These are phyloP conservation scores for Macrotrachela quadricornifera DNA, from an alignment of 1,140 invertebrate species.

Conservation along the genomic window DNA sequence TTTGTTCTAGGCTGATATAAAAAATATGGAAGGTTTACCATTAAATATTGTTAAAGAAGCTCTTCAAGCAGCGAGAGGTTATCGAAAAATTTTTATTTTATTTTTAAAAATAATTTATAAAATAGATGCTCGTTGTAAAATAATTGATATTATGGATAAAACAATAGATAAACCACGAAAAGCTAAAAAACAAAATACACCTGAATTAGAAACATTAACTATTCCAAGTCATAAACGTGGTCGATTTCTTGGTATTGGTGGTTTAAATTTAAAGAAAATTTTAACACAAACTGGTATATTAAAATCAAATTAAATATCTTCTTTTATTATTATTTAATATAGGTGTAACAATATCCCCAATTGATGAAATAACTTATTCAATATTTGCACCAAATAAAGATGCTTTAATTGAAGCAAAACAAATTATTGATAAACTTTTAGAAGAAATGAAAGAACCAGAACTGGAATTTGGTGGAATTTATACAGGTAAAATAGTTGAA, in stretches of 20 bases:
- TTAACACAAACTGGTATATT: constrained; percentile 55
- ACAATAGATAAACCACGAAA: constrained; percentile 44
- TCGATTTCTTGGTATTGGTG: constrained; percentile 60
- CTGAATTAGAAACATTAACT: constrained; percentile 55
- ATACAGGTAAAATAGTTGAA: constrained; percentile 68
- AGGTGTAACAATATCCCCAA: constrained; percentile 40
- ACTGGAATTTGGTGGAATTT: constrained; percentile 78
- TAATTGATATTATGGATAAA: constrained; percentile 59
- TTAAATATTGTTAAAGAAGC: constrained; percentile 66
- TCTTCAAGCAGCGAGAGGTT: constrained; percentile 42
- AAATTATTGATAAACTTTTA: constrained; percentile 45
- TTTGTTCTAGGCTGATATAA: too few species aligned
- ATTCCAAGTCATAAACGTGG: constrained; percentile 57
- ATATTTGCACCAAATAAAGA: constrained; percentile 71
- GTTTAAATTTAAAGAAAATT: constrained; percentile 62
- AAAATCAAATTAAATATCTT: too few species aligned
- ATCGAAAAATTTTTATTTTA: background rate
- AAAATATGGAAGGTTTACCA: constrained; percentile 58
- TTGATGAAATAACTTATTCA: constrained; percentile 52
- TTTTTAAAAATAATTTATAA: too few species aligned
- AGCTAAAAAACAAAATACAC: constrained; percentile 56
- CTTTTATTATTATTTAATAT: too few species aligned
- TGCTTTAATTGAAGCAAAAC: constrained; percentile 67
- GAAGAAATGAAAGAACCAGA: constrained; percentile 42
- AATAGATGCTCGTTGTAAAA: constrained; percentile 49